Percentiles rank a stretch among this genome's conserved stretches.
These are phyloP conservation scores for Parnassius apollo DNA, from an alignment of 2,888 invertebrate genomes.

Conservation along the genomic window DNA sequence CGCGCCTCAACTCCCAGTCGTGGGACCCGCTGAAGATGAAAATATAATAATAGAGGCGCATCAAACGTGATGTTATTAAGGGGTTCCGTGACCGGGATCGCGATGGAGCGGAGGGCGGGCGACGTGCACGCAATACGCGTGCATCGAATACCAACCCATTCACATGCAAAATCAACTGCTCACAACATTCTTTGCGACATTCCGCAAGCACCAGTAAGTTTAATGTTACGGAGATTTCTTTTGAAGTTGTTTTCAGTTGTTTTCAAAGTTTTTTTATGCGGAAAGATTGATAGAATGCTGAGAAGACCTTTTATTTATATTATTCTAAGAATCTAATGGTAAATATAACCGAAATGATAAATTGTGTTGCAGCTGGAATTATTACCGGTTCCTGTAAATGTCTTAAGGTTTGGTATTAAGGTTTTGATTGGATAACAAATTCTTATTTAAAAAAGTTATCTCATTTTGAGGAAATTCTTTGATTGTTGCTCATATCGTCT, in stretches of 20 bases:
- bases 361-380: too few relatives aligned
- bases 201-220: constrained; percentile 27
- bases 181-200: constrained; percentile 52
- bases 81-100: constrained; percentile 71
- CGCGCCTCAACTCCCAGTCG: constrained; percentile 61
- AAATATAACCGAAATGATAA: too few relatives aligned
- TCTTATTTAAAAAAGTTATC: too few relatives aligned
- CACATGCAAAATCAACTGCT: constrained; percentile 70
- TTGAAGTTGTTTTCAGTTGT: neutral
- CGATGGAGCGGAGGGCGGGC: constrained; percentile 43
- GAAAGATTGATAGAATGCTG: too few relatives aligned
- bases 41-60: constrained; percentile 81
- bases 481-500: too few relatives aligned
- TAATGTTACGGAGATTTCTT: constrained; percentile 10
- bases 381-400: too few relatives aligned
- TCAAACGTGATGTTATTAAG: constrained; percentile 82
- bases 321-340: too few relatives aligned
- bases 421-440: too few relatives aligned
- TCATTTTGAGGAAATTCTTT: too few relatives aligned
- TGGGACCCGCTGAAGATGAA: constrained; percentile 75
- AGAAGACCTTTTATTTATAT: too few relatives aligned
- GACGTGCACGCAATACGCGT: constrained; percentile 68
- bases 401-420: too few relatives aligned
- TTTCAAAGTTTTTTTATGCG: too few relatives aligned
- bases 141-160: constrained; percentile 66